Percentiles rank a stretch among this genome's conserved stretches.
phyloP scores from a whole-genome alignment of 37 sponge, comb jelly and placozoan species.

The Aphrocallistes beatrix region DNA sequence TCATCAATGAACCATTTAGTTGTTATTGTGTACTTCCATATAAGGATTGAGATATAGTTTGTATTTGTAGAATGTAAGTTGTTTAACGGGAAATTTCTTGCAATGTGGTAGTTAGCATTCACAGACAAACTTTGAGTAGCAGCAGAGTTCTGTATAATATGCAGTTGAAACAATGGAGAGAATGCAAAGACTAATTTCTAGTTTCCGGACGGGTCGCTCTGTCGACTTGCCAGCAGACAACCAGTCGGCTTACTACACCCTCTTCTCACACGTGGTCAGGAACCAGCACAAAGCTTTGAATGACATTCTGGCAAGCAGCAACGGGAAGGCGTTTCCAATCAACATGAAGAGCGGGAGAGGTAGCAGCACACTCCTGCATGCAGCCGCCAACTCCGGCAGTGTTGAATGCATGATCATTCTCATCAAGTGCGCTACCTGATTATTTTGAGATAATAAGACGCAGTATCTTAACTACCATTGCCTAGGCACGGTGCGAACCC shows the following conservation, averaged over 20 bases:
- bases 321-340: slow-evolving; percentile 28
- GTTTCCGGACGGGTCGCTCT: slow-evolving; percentile 13
- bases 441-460: background rate
- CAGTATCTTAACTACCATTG: background rate
- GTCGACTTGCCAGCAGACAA: background rate
- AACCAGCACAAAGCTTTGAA: background rate
- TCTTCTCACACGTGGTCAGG: slow-evolving; percentile 9
- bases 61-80: too few species aligned
- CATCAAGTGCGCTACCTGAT: background rate
- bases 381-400: slow-evolving; percentile 53
- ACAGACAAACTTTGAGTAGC: too few species aligned
- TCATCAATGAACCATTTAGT: too few species aligned
- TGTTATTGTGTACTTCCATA: too few species aligned
- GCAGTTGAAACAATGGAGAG: background rate
- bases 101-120: too few species aligned
- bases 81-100: too few species aligned
- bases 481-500: background rate
- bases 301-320: background rate
- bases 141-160: too few species aligned
- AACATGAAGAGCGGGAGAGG: slow-evolving; percentile 56
- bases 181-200: slow-evolving; percentile 2
- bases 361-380: slow-evolving; percentile 59
- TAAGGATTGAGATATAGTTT: too few species aligned
- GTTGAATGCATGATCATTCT: background rate
- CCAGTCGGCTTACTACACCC: background rate